phyloP scores from a whole-genome alignment of 2,113 vertebrate genomes.

The Thunnus thynnus region DNA sequence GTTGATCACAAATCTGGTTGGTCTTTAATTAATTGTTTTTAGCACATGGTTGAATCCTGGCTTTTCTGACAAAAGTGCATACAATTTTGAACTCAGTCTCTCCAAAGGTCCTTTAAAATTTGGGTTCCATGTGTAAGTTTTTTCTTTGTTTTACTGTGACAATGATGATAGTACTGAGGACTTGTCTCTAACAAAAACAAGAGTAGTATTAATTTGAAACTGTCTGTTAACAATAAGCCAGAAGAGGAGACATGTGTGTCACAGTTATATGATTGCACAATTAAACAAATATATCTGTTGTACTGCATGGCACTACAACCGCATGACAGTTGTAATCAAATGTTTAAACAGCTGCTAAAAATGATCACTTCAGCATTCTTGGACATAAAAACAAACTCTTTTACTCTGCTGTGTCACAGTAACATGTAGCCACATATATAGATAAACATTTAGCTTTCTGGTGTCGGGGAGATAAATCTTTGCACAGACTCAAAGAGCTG shows the following conservation, averaged over 20 bases:
- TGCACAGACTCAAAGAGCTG: conserved; percentile 39
- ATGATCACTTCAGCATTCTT: neutral
- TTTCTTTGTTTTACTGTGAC: neutral
- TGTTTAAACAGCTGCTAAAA: neutral
- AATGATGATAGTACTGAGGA: neutral
- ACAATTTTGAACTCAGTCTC: neutral
- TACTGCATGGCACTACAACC: neutral
- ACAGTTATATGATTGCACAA: neutral
- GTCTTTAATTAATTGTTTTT: neutral
- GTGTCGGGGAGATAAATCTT: conserved; percentile 45
- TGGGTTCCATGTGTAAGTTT: neutral
- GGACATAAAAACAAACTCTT: neutral
- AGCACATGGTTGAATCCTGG: neutral
- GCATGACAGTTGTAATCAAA: neutral
- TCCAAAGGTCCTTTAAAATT: neutral
- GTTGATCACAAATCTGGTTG: neutral
- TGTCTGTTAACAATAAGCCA: neutral
- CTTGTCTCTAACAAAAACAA: neutral
- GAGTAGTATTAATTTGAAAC: neutral
- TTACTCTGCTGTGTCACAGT: neutral
- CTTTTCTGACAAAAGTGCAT: neutral
- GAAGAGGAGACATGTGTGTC: neutral
- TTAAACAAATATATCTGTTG: conserved; percentile 6
- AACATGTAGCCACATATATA: neutral
- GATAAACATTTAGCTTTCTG: conserved; percentile 23